Evolutionary conservation across 2,113 vertebrate genomes (phyloP), one percentile per base, ranked within the genome.

Genomic region (Clarias batrachus): DNA sequence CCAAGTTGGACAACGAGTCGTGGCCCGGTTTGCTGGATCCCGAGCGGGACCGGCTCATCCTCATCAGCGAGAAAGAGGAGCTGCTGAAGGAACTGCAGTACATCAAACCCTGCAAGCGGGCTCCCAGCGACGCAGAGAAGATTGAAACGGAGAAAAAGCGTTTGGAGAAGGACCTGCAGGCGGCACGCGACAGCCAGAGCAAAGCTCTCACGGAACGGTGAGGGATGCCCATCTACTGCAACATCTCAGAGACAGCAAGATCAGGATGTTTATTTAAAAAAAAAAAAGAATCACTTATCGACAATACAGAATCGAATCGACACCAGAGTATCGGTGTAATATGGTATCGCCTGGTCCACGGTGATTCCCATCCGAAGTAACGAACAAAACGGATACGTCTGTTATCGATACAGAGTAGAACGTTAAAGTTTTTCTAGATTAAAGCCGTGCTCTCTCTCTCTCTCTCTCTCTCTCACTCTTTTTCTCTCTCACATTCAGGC

Each of bases 21-120:
- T 99, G 98, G 98, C 98, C 98, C 0, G 98, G 98, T 0, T 94
- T 98, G 89, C 94, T 99, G 87, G 98, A 99, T 93, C 97, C 97
- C 0, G 98, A 99, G 93, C 93, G 96, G 25, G 98, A 99, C 88
- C 96, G 98, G 2, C 94, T 99, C 57, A 98, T 99, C 89, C 93
- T 99, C 85, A 98, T 99, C 91, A 98, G 95, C 0, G 98, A 99
- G 93, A 99, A 99, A 90, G 98, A 99, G 92, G 97, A 99, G 93
- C 96, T 99, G 37, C 93, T 99, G 81, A 99, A 98, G 91, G 98
- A 99, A 93, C 97, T 99, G 95, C 94, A 97, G 76, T 98, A 98
- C 87, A 91, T 96, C 82, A 94, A 93, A 54, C 97, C 97, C 4
- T 93, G 96, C 3, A 95, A 96, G 79, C 96, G 96, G 89, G 94